Base-by-base conservation (phyloP, 2,888 invertebrate genomes). In the Rhopalosiphum nymphaeae region DNA sequence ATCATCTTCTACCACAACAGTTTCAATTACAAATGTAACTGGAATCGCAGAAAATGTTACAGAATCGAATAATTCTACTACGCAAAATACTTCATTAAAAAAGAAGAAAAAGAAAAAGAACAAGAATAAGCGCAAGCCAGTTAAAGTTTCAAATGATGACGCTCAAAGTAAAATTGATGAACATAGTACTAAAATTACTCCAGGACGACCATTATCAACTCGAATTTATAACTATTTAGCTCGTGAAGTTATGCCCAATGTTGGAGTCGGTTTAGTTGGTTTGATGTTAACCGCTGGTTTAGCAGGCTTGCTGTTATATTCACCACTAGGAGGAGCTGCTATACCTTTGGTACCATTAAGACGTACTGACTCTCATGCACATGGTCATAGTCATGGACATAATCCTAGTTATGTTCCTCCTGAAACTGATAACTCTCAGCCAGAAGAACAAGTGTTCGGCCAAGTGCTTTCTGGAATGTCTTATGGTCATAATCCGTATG, bases 171-270 rank as follows among this genome's bases (percentile, higher is more conserved):
- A 96, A 0, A 93, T 95, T 0, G 96, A 95, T 29, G 96, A 96
- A 87, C 95, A 95, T 5, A 96, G 96, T 88, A 96, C 96, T 94
- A 96, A 96, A 36, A 91, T 94, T 29, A 94, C 95, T 11, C 95
- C 94, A 95, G 95, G 96, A 86, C 97, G 97, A 94, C 97, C 97
- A 1, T 96, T 98, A 0, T 97, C 97, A 25, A 97, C 97, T 0
- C 97, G 97, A 95, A 97, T 98, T 53, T 98, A 98, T 95, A 98
- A 97, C 95, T 98, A 97, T 95, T 96, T 98, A 85, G 97, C 98
- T 5, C 96, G 98, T 95, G 98, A 98, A 96, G 97, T 98, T 0
- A 98, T 98, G 97, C 98, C 98, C 0, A 97, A 97, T 57, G 97
- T 98, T 44, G 98, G 98, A 0, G 97, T 98, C 0, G 98, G 98